Conservation (phyloP, 2,797 vertebrate species). For the Myotis planiceps region DNA sequence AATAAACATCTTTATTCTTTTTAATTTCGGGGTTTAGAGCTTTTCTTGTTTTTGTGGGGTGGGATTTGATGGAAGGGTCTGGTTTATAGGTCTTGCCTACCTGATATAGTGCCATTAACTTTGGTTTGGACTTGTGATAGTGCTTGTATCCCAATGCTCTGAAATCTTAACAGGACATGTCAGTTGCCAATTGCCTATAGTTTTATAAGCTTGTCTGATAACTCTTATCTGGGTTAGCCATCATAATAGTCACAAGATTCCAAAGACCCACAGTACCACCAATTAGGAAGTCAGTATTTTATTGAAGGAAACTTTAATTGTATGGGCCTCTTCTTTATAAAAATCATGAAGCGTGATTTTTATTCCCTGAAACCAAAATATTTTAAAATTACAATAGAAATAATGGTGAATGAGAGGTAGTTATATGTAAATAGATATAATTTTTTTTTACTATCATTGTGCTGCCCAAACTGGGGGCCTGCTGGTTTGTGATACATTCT, state of each 20-base stretch:
- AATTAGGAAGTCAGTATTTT: background rate
- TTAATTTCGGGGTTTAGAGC: slow-evolving; percentile 15
- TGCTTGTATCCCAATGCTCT: background rate
- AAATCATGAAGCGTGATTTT: background rate
- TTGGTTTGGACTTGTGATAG: background rate
- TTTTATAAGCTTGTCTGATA: background rate
- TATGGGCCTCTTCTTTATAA: background rate
- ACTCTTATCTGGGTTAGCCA: background rate
- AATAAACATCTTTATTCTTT: slow-evolving; percentile 60
- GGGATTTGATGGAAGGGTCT: background rate
- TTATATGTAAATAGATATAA: background rate
- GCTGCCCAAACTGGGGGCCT: background rate
- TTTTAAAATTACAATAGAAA: slow-evolving; percentile 4
- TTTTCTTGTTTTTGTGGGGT: background rate
- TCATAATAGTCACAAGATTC: background rate
- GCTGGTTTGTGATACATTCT: background rate
- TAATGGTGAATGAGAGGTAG: background rate
- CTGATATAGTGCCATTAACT: background rate
- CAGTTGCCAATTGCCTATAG: background rate
- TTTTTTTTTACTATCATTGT: background rate
- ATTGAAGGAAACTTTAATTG: background rate
- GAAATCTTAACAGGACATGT: background rate
- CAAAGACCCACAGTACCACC: background rate
- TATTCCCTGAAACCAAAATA: background rate
- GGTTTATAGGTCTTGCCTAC: background rate